Evolutionary conservation across 2,797 vertebrate genomes (phyloP).

Genomic region (Garrulus glandarius): DNA sequence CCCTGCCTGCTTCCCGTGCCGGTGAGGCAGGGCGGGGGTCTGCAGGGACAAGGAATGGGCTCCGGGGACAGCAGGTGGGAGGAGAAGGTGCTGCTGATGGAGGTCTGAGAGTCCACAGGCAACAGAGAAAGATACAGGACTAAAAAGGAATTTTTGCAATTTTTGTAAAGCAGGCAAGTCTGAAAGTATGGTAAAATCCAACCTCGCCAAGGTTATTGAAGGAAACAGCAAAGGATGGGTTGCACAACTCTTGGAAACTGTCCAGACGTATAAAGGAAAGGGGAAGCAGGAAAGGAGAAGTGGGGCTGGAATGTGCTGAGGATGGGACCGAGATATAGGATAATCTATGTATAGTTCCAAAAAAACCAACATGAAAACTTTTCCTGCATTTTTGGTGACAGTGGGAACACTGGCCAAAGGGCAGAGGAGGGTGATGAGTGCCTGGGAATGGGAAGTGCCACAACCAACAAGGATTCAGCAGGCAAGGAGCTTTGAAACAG

Average conservation of each 20-base stretch:
- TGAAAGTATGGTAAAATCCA: neutral
- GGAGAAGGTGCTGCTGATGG: neutral
- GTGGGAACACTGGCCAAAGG: neutral
- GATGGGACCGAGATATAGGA: neutral
- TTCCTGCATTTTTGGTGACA: neutral
- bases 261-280: neutral
- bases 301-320: neutral
- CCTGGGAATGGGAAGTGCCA: neutral
- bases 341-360: neutral
- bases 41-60: neutral
- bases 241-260: neutral
- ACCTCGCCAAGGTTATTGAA: neutral
- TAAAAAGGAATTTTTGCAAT: neutral
- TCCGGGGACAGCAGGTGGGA: rapidly evolving
- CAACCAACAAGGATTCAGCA: neutral
- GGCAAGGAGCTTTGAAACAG: neutral
- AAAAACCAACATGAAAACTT: neutral
- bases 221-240: neutral
- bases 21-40: neutral
- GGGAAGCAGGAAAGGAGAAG: conserved; percentile 16
- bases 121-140: neutral
- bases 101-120: neutral
- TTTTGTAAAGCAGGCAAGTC: neutral
- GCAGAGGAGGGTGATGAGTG: neutral
- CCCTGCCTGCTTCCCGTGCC: neutral